Evolutionary conservation across 2,797 vertebrate species (phyloP), one percentile per base, ranked within the genome.

Genomic region (Acanthurus leucopareius): DNA sequence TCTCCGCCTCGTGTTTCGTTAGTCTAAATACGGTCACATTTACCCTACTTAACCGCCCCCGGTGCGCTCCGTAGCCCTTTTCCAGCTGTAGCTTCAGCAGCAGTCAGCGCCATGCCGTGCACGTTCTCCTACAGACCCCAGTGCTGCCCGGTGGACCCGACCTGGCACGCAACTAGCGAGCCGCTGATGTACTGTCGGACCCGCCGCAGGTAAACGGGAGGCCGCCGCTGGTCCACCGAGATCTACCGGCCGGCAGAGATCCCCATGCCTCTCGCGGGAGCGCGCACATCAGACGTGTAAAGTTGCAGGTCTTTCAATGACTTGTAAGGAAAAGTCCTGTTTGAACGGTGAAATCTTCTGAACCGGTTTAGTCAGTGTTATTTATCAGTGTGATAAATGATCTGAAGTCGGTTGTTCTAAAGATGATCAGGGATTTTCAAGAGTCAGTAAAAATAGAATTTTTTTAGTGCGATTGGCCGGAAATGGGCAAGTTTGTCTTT

Each of bases 71-170:
- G 20, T 22, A 16, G 10, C 13, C 58, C 38, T 60, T 68, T 25
- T 68, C 5, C 28, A 9, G 1, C 20, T 10, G 79, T 32, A 14
- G 52, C 57, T 13, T 1, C 63, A 20, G 77, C 81, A 10, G 73
- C 61, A 16, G 48, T 16, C 57, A 15, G 25, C 48, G 10, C 40
- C 77, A 94, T 94, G 93, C 90, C 84, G 60, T 91, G 92, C 79
- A 89, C 89, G 2, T 87, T 93, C 35, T 88, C 86, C 69, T 91
- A 82, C 81, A 87, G 80, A 28, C 77, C 80, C 0, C 77, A 80
- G 8, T 71, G 79, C 73, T 86, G 83, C 67, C 35, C 79, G 19
- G 77, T 48, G n/a, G 67, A 59, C n/a, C 80, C 78, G 17, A 38
- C 13, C 47, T 66, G 69, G 9, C 52, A 40, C 8, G 14, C 42